Evolutionary conservation across 1,140 invertebrate genomes (phyloP).

Genomic region (Cydia strobilella): DNA sequence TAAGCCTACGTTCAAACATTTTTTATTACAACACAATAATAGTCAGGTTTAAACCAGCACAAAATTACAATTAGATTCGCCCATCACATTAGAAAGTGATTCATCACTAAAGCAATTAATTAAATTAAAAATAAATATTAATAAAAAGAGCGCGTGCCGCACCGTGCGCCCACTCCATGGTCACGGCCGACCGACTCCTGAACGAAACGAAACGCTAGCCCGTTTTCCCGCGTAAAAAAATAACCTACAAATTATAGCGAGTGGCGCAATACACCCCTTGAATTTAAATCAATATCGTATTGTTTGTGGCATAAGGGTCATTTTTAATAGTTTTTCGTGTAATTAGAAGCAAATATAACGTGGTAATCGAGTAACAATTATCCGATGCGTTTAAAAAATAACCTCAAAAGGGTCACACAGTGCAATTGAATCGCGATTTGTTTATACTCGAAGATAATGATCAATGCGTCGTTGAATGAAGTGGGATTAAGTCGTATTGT

Average conservation of each 20-base stretch:
- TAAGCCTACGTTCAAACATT: no score
- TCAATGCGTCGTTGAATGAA: conserved; percentile 32
- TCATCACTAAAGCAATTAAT: conserved; percentile 47
- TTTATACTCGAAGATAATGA: conserved; percentile 64
- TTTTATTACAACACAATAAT: conserved; percentile 1
- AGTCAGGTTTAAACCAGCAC: neutral
- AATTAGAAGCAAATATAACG: neutral
- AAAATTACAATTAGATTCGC: conserved; percentile 24
- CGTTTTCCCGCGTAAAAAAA: conserved; percentile 50
- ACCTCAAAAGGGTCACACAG: conserved; percentile 58
- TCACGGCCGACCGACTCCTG: conserved; percentile 52
- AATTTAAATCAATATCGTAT: neutral
- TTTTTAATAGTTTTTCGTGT: neutral
- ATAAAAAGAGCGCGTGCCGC: conserved; percentile 61
- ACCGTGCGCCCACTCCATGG: conserved; percentile 55
- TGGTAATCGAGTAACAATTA: conserved; percentile 38
- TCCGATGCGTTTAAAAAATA: conserved; percentile 52
- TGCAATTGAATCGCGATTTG: conserved; percentile 65
- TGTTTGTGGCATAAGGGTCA: neutral
- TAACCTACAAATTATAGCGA: conserved; percentile 15
- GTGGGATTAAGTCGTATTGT: conserved; percentile 29
- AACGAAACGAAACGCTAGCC: conserved; percentile 51
- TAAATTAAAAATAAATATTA: conserved; percentile 61
- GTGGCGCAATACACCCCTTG: neutral
- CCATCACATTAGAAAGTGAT: conserved; percentile 35